Evolutionary conservation across 2,888 invertebrate genomes (phyloP).

Genomic region (Bunonema sp.): DNA sequence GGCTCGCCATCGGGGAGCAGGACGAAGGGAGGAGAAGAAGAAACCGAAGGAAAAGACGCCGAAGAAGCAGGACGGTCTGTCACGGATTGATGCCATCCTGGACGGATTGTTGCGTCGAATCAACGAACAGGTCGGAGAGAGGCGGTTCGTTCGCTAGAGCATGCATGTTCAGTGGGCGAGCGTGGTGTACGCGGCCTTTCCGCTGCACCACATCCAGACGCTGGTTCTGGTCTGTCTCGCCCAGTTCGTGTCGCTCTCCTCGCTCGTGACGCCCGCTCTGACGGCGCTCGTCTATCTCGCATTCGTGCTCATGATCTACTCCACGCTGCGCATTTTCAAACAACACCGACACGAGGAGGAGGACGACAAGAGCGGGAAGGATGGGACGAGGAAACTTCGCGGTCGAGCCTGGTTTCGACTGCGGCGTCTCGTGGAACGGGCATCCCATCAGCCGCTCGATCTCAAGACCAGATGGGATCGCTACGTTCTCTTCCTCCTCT

Average conservation of each 20-base stretch:
- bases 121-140: too few species aligned
- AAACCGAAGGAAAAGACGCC: too few species aligned
- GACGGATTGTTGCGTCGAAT: too few species aligned
- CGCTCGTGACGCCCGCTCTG: constrained; percentile 4
- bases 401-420: background rate
- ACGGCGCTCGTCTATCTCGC: constrained; percentile 21
- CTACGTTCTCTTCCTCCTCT: constrained; percentile 23
- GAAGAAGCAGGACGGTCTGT: too few species aligned
- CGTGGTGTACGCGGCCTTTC: constrained; percentile 24
- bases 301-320: constrained; percentile 26
- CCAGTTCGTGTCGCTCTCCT: constrained; percentile 19
- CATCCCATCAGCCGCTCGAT: constrained; percentile 14
- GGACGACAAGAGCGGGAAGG: constrained; percentile 1
- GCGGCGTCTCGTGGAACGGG: background rate
- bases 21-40: too few species aligned
- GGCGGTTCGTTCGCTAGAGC: too few species aligned
- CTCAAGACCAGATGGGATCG: constrained; percentile 26
- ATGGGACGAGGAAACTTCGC: constrained; percentile 1
- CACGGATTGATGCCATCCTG: too few species aligned
- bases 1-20: too few species aligned
- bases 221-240: constrained; percentile 28
- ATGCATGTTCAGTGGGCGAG: constrained; percentile 15
- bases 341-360: background rate
- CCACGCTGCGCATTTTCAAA: constrained; percentile 29
- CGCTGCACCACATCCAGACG: constrained; percentile 33